Conservation (phyloP, 1,140 invertebrate genomes). For the Neodiprion pinetum region DNA sequence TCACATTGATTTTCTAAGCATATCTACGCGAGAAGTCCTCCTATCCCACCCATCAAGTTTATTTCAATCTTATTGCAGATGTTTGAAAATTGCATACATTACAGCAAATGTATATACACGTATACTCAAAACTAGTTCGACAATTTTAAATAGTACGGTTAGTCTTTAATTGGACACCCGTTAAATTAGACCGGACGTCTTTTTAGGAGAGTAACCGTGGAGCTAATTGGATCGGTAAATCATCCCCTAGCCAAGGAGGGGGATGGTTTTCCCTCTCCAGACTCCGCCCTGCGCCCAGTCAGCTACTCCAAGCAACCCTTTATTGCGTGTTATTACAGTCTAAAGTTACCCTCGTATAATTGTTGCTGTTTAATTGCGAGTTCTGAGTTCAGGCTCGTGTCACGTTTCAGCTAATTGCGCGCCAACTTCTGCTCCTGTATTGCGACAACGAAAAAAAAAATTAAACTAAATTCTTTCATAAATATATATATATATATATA, state of each 20-base stretch:
- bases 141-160: constrained; percentile 22
- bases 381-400: constrained; percentile 56
- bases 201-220: constrained; percentile 52
- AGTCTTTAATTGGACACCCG: constrained; percentile 60
- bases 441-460: not conserved
- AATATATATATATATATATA: too few relatives aligned
- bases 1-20: too few relatives aligned
- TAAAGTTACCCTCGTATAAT: constrained; percentile 65
- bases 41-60: too few relatives aligned
- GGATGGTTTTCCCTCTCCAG: constrained; percentile 20
- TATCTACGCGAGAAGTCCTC: too few relatives aligned
- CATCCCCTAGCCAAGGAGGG: constrained; percentile 57
- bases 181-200: constrained; percentile 63
- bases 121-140: too few relatives aligned
- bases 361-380: constrained; percentile 65
- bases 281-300: constrained; percentile 43
- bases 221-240: constrained; percentile 65
- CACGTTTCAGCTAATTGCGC: constrained; percentile 40
- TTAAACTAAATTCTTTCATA: too few relatives aligned
- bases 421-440: constrained; percentile 13
- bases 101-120: too few relatives aligned
- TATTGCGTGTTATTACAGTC: constrained; percentile 64
- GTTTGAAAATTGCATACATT: too few relatives aligned
- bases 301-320: constrained; percentile 56
- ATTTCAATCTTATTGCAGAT: too few relatives aligned